Base-by-base conservation (phyloP, 1,140 invertebrate species). In the Apis laboriosa region DNA sequence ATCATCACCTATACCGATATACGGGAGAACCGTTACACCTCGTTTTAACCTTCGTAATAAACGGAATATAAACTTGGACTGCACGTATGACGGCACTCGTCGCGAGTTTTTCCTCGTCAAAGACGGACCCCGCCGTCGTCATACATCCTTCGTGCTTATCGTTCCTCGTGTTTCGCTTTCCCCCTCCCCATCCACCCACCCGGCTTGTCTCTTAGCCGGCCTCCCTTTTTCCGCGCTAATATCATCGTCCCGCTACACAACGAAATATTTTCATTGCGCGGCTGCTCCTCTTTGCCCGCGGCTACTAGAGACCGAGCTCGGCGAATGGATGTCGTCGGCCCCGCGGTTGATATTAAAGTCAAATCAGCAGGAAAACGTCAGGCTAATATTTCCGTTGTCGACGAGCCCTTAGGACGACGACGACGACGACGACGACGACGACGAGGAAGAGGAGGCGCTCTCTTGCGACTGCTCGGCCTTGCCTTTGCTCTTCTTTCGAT, bases 351-450 rank as follows among this genome's bases (percentile, higher is more conserved):
- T 87, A 88, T 88, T 88, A 87, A 88, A 88, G 86, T 88, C 75
- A 88, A 83, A 88, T 88, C 87, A 88, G 83, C 86, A 43, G 76
- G 87, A 85, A 88, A 88, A 88, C 86, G 83, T 85, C 86, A 66
- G 87, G 83, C 80, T 88, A 84, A 88, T 88, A 88, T 88, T 83
- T 85, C 80, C 73, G 51, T 80, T 64, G 51, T 67, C 79, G 73
- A 71, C 86, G 77, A 80, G 55, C 51, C 78, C 68, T 87, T 83
- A 53, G 86, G 34, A 43, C 34, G 34, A 43, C 34, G 34, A 34
- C 34, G 34, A 34, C 34, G 34, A 34, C 34, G 34, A 80, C 60
- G 64, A 75, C 19, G n/a, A 55, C 11, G 34, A 43, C 34, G 34
- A 77, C 67, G 49, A 49, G 56, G 43, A 51, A 56, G 17, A 60